phyloP scores from a whole-genome alignment of 23 tunicate genomes.

The Diplosoma virens region DNA sequence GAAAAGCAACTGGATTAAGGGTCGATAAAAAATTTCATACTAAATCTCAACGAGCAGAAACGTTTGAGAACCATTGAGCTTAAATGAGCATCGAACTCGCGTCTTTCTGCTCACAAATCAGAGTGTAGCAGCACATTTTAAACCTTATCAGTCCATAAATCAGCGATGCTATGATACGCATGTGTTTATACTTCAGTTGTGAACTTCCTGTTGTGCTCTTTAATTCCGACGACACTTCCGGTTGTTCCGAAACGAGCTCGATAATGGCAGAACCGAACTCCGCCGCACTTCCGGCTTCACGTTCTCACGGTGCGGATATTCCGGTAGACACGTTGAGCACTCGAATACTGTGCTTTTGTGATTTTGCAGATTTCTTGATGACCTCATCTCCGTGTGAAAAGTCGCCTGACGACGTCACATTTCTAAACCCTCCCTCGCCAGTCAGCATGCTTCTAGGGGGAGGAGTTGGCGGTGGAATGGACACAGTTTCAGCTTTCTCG shows the following conservation, averaged over 20 bases:
- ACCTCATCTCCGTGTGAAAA: background rate
- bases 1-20: too few relatives aligned
- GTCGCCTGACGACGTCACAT: background rate
- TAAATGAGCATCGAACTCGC: too few relatives aligned
- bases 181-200: too few relatives aligned
- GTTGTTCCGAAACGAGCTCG: slow-evolving; percentile 21
- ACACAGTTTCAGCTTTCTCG: too few relatives aligned
- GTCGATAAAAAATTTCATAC: too few relatives aligned
- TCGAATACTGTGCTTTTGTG: background rate
- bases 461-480: slow-evolving; percentile 39
- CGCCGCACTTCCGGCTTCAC: background rate
- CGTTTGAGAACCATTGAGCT: too few relatives aligned
- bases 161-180: too few relatives aligned
- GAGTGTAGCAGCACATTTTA: too few relatives aligned
- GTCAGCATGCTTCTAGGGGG: slow-evolving; percentile 61
- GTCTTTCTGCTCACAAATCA: too few relatives aligned
- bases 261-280: background rate
- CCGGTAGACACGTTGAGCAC: background rate
- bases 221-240: slow-evolving; percentile 48
- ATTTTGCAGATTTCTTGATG: background rate
- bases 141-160: too few relatives aligned
- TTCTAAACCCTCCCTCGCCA: slow-evolving; percentile 50
- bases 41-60: too few relatives aligned
- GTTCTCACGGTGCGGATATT: background rate
- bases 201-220: slow-evolving; percentile 48